A percentile compares a stretch with the other conserved stretches of the same genome.
These are phyloP conservation scores for Varanus komodoensis DNA, from an alignment of 2,113 vertebrate genomes.

Conservation along the genomic window DNA sequence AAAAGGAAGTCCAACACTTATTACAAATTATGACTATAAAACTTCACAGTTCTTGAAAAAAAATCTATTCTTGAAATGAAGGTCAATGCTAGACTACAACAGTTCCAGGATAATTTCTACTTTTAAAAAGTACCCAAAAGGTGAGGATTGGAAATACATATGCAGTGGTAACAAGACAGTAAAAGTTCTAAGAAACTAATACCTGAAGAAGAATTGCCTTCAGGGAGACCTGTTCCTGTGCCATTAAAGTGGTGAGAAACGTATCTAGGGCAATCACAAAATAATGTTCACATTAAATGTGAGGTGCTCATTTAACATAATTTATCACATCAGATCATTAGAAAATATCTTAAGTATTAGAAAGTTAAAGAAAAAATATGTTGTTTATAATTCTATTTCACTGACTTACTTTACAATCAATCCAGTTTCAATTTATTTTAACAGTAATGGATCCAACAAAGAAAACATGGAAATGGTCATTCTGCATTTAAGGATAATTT, in stretches of 20 bases:
- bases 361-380: not conserved
- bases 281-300: not conserved
- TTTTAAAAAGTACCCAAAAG: slow-evolving; percentile 10
- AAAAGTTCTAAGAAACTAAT: slow-evolving; percentile 32
- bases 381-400: not conserved
- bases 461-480: not conserved
- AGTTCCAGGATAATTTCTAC: not conserved
- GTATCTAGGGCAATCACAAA: slow-evolving; percentile 1
- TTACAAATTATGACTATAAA: slow-evolving; percentile 31
- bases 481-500: not conserved
- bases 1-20: slow-evolving; percentile 10
- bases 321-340: not conserved
- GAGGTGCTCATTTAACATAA: not conserved
- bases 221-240: slow-evolving; percentile 13
- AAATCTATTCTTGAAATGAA: slow-evolving; percentile 28
- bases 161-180: not conserved
- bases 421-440: not conserved
- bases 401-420: not conserved
- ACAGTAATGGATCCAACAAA: not conserved
- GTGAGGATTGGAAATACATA: not conserved
- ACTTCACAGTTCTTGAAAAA: not conserved
- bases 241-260: not conserved
- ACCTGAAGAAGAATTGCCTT: slow-evolving; percentile 32
- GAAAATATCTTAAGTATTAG: not conserved
- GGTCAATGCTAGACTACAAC: slow-evolving; percentile 16